phyloP scores from a whole-genome alignment of 2,888 invertebrate genomes.

The Drosophila cognata region DNA sequence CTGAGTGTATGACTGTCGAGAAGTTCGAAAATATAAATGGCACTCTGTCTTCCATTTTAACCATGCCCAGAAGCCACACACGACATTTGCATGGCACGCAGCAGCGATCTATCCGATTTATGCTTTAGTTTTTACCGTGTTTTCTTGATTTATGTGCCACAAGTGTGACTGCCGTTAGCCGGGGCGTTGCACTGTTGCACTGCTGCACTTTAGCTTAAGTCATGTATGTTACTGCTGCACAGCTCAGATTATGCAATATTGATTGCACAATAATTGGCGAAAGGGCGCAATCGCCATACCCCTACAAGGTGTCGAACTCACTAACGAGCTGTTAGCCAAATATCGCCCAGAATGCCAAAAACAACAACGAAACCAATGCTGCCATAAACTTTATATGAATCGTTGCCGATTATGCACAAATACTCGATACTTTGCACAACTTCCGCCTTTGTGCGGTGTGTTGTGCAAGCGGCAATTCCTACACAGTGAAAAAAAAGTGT shows the following conservation, averaged over 20 bases:
- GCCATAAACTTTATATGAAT: conserved; percentile 54
- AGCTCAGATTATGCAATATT: conserved; percentile 76
- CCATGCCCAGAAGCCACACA: conserved; percentile 78
- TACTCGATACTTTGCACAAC: conserved; percentile 55
- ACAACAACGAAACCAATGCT: conserved; percentile 53
- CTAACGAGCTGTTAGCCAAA: conserved; percentile 72
- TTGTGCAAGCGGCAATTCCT: conserved; percentile 25
- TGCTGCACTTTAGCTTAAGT: conserved; percentile 11
- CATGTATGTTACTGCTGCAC: conserved; percentile 13
- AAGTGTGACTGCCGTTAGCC: conserved; percentile 77
- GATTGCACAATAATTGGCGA: conserved; percentile 79
- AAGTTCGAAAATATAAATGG: conserved; percentile 51
- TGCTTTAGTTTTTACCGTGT: conserved; percentile 20
- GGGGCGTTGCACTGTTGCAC: conserved; percentile 69
- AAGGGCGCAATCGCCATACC: conserved; percentile 74
- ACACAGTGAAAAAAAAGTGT: conserved; percentile 2
- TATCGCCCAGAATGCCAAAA: conserved; percentile 46
- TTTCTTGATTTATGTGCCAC: conserved; percentile 75
- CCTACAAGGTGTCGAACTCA: conserved; percentile 77
- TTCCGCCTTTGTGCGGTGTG: conserved; percentile 69
- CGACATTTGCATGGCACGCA: conserved; percentile 79
- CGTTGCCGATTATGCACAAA: conserved; percentile 60
- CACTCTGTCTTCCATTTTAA: conserved; percentile 48
- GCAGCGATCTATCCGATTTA: conserved; percentile 51
- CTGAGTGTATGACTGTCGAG: conserved; percentile 2